Evolutionary conservation across 2,797 vertebrate genomes (phyloP).

Genomic region (Saguinus oedipus): DNA sequence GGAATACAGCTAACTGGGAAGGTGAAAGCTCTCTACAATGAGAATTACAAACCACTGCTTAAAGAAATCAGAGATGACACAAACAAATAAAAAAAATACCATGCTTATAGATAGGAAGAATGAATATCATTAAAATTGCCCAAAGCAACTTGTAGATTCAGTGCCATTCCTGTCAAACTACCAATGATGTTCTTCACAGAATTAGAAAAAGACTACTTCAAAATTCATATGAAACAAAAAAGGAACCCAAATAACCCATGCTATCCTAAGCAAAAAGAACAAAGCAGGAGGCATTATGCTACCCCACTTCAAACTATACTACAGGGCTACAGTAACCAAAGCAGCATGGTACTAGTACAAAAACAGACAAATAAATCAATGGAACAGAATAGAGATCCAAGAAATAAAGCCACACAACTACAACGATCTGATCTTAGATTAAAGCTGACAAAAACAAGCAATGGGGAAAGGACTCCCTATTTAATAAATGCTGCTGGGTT

Average conservation of each 20-base stretch:
- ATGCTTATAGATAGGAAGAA: background rate
- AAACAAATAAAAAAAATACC: background rate
- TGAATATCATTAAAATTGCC: background rate
- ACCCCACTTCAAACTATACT: background rate
- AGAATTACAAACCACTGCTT: background rate
- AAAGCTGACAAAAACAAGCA: background rate
- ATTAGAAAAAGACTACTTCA: background rate
- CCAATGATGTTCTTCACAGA: background rate
- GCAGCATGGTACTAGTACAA: background rate
- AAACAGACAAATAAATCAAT: background rate
- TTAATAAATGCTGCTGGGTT: background rate
- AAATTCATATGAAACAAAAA: background rate
- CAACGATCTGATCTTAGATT: background rate
- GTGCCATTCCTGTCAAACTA: background rate
- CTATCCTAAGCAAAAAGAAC: background rate
- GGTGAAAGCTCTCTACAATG: background rate
- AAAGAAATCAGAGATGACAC: background rate
- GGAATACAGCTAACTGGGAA: background rate
- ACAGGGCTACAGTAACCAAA: background rate
- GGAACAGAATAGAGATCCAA: background rate
- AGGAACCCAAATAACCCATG: background rate
- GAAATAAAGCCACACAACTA: background rate
- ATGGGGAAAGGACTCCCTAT: background rate
- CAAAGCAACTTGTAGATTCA: background rate
- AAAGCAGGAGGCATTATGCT: background rate